Evolutionary conservation across 2,797 vertebrate genomes (phyloP).

Genomic region (Xerus rutilus): DNA sequence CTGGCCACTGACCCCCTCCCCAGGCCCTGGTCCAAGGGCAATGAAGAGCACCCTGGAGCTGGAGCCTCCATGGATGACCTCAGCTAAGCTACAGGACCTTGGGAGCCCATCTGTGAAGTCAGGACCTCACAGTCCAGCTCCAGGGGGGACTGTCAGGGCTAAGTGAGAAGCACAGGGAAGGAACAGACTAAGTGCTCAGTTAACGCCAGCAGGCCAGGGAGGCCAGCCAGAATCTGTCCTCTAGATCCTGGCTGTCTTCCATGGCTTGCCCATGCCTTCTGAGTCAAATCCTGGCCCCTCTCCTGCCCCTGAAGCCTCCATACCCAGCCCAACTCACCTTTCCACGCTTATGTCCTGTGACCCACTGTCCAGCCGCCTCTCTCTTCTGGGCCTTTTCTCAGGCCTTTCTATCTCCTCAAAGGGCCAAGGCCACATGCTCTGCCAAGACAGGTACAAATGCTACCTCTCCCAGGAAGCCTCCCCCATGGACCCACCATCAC

Average conservation of each 20-base stretch:
- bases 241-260: background rate
- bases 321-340: background rate
- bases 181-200: background rate
- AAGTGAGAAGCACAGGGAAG: rapidly evolving
- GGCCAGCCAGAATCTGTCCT: background rate
- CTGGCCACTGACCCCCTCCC: background rate
- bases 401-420: background rate
- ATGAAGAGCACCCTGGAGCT: background rate
- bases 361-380: background rate
- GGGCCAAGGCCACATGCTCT: background rate
- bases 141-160: background rate
- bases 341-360: background rate
- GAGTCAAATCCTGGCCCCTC: background rate
- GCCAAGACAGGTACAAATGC: background rate
- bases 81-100: background rate
- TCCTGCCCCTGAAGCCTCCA: background rate
- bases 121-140: rapidly evolving
- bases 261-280: background rate
- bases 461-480: background rate
- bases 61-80: background rate
- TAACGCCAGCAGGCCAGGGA: background rate
- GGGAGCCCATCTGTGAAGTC: background rate
- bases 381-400: background rate
- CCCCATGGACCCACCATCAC: background rate
- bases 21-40: background rate